Conservation (phyloP, 2,113 vertebrate genomes). For the Gallinago media region DNA sequence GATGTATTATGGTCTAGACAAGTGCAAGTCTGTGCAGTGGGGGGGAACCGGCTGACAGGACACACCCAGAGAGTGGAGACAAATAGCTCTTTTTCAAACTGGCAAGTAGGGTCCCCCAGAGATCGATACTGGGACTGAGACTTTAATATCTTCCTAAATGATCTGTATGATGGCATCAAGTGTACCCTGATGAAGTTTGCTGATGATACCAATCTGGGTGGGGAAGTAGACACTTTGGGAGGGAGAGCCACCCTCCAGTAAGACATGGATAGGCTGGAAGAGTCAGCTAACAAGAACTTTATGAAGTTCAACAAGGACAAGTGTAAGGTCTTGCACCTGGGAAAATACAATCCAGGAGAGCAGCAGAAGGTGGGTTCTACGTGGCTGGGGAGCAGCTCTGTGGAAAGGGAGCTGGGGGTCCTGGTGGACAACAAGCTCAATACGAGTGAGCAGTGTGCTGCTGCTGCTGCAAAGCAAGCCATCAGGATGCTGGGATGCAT, state of each 20-base stretch:
- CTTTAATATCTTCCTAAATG: background rate
- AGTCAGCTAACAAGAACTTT: background rate
- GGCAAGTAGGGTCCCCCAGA: background rate
- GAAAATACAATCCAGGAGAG: background rate
- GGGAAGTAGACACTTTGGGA: background rate
- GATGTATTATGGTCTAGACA: background rate
- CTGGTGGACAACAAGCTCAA: background rate
- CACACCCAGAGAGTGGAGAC: background rate
- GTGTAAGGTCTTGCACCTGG: background rate
- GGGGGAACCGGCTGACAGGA: background rate
- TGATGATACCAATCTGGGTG: background rate
- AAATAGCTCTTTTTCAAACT: background rate
- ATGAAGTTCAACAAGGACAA: background rate
- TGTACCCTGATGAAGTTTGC: background rate
- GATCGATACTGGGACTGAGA: background rate
- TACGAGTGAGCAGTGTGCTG: background rate
- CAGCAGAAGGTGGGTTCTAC: background rate
- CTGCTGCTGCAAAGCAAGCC: background rate
- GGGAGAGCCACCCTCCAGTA: background rate
- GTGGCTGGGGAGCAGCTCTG: background rate
- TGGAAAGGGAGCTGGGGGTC: background rate
- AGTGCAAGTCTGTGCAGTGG: background rate
- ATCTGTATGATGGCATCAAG: background rate
- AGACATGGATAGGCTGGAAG: background rate
- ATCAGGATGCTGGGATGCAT: background rate